Evolutionary conservation across 30 jellyfish, hydroid and myxozoan genomes (phyloP).

Genomic region (Hydra vulgaris): DNA sequence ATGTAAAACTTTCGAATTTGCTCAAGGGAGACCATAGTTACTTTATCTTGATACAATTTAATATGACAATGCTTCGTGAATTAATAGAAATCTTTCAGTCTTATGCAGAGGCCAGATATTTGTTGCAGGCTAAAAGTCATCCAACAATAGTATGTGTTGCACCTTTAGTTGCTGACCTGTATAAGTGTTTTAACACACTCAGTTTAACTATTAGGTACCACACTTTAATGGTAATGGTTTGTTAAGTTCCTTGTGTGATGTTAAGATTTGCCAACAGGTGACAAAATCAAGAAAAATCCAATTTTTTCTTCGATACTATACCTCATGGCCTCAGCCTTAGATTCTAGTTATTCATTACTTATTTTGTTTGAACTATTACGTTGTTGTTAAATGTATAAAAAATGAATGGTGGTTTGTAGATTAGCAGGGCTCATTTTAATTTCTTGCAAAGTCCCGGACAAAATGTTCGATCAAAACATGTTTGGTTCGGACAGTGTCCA

Average conservation of each 20-base stretch:
- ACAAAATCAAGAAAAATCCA: background rate
- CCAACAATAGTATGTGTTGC: background rate
- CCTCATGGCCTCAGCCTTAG: background rate
- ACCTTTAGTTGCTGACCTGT: background rate
- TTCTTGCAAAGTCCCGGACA: no score
- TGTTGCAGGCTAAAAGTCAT: background rate
- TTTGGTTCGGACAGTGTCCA: no score
- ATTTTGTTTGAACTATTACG: no score
- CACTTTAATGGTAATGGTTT: background rate
- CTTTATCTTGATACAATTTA: background rate
- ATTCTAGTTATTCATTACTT: background rate
- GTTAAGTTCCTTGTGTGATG: background rate
- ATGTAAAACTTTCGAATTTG: background rate
- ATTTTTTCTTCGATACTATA: background rate
- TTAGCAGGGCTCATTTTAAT: no score
- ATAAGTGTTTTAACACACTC: background rate
- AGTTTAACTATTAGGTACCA: background rate
- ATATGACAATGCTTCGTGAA: background rate
- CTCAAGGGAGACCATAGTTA: background rate
- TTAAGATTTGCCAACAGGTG: background rate
- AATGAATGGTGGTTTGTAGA: no score
- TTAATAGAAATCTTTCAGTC: background rate
- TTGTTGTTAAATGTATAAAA: no score
- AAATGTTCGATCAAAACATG: no score
- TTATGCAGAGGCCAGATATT: background rate